phyloP scores from a whole-genome alignment of 2,113 vertebrate species.

The Hemichromis elongatus region DNA sequence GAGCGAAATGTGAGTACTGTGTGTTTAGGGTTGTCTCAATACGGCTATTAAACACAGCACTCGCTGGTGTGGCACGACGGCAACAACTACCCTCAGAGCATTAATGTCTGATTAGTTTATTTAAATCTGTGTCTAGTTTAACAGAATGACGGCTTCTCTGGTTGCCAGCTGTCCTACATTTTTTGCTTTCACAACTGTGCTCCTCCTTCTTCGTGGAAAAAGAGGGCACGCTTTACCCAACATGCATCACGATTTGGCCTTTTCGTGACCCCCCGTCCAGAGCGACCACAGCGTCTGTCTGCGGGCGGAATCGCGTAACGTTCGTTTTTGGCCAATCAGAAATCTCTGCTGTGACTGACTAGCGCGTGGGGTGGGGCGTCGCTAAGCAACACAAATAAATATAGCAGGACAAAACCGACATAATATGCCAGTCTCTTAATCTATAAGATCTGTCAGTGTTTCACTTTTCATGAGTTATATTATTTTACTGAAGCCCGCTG shows the following conservation, averaged over 20 bases:
- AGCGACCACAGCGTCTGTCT: slow-evolving; percentile 41
- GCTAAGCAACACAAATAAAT: background rate
- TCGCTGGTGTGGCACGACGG: slow-evolving; percentile 17
- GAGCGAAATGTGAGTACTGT: slow-evolving; percentile 51
- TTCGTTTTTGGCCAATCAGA: slow-evolving; percentile 57
- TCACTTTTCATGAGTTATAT: slow-evolving; percentile 23
- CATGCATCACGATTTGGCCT: slow-evolving; percentile 64
- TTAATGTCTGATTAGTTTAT: slow-evolving; percentile 47
- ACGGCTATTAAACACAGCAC: slow-evolving; percentile 39
- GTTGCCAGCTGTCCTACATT: slow-evolving; percentile 55
- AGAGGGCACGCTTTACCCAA: slow-evolving; percentile 51
- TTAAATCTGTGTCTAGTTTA: slow-evolving; percentile 51
- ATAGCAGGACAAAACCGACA: background rate
- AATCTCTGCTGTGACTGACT: background rate
- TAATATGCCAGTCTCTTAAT: background rate
- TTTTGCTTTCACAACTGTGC: slow-evolving; percentile 29
- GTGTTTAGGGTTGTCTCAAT: slow-evolving; percentile 50
- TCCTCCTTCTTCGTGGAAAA: background rate
- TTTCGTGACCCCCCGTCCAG: slow-evolving; percentile 48
- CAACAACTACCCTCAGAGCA: slow-evolving; percentile 14
- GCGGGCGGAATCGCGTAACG: slow-evolving; percentile 19
- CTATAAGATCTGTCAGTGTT: background rate
- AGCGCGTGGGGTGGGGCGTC: background rate
- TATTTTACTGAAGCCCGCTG: slow-evolving; percentile 16
- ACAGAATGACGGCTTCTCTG: slow-evolving; percentile 25